Base-by-base conservation (phyloP, 2,797 vertebrate genomes). In the Anguilla marmorata region DNA sequence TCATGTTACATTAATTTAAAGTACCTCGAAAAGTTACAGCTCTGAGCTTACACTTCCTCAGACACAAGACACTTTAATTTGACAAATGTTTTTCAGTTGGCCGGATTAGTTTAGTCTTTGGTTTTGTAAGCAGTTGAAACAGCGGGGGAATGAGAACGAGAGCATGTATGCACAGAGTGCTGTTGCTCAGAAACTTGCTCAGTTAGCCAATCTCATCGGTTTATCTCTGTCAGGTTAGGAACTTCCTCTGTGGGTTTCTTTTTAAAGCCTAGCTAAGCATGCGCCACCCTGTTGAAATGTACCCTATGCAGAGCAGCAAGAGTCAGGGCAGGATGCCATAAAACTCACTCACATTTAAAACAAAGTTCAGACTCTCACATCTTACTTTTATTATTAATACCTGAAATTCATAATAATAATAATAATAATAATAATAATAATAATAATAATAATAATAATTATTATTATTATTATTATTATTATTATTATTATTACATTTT, bases 191-290 rank as follows among this genome's bases (percentile, higher is more conserved):
- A 82, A n/a, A 50, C 37, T 41, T 41, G 37, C 37, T 41, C 37
- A 50, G 86, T 80, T 87, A 58, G 41, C 86, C 24, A 80, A 87
- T 87, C 79, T 50, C 86, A 45, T 66, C 14, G 60, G 79, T 50
- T 87, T 60, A 87, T 87, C 79, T 87, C 56, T 56, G 74, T 45
- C 41, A 45, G 76, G 86, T 83, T 60, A 82, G n/a, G 56, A 50
- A 41, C 86, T 87, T 87, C 79, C 79, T 58, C 58, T 87, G 79
- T 83, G n/a, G 45, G 79, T 54, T 66, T 50, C 30, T 80, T 87
- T 60, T 83, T n/a, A 63, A 45, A 30, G 56, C 56, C 14, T 48
- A 19, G 79, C 79, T 82, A 82, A 85, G 84, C 84, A 56, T 85
- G 54, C 50, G 30, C 84, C 84, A 21, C 84, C 79, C 79, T 27